Conservation (phyloP, 2,888 invertebrate genomes). For the Serripes groenlandicus region DNA sequence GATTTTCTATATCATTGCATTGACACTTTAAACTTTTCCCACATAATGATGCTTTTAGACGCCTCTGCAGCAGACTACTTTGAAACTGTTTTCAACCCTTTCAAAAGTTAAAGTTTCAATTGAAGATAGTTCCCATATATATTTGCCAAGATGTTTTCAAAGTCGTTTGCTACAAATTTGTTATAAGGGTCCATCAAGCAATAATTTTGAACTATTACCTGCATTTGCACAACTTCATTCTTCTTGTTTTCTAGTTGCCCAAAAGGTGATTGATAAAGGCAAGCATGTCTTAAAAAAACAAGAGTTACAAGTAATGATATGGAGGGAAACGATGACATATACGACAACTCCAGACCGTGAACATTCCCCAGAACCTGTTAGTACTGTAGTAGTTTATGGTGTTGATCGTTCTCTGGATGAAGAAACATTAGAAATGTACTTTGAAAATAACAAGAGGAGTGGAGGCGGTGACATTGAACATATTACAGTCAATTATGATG, state of each 20-base stretch:
- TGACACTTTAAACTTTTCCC: no score
- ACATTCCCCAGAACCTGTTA: background rate
- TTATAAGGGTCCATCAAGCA: no score
- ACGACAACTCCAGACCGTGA: background rate
- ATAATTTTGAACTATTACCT: no score
- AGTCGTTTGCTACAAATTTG: no score
- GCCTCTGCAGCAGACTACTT: no score
- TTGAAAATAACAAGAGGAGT: conserved; percentile 51
- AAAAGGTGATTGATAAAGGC: background rate
- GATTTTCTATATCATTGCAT: no score
- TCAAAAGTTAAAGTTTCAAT: no score
- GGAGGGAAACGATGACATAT: background rate
- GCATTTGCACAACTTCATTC: no score
- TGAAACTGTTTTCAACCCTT: no score
- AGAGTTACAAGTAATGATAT: background rate
- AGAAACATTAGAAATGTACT: conserved; percentile 51
- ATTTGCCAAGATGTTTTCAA: no score
- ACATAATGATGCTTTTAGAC: no score
- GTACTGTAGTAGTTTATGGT: background rate
- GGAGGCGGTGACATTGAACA: conserved; percentile 51
- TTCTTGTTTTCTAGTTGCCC: conserved; percentile 11
- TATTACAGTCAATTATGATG: conserved; percentile 11
- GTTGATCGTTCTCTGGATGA: conserved; percentile 11
- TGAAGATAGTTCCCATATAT: no score
- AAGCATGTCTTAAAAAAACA: conserved; percentile 10